phyloP scores from a whole-genome alignment of 2,888 invertebrate genomes.

The Caenorhabditis zanzibari region DNA sequence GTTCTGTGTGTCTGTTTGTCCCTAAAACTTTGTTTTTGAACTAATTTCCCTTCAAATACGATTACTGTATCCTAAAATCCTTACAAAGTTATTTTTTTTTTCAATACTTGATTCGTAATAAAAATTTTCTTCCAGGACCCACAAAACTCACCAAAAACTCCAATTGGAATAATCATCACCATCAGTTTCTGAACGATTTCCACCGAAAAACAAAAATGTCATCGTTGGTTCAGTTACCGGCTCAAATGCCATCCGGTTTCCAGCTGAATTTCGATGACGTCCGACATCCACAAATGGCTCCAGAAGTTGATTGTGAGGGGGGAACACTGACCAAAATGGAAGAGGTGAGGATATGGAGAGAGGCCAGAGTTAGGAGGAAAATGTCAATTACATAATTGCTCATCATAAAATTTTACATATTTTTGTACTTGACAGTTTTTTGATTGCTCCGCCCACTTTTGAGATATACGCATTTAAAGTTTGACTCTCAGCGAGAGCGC shows the following conservation, averaged over 20 bases:
- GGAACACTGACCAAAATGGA: slow-evolving; percentile 55
- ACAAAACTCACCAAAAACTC: neutral
- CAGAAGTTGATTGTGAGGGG: slow-evolving; percentile 77
- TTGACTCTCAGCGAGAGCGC: no score
- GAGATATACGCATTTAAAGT: no score
- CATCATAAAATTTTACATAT: no score
- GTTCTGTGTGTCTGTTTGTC: slow-evolving; percentile 6
- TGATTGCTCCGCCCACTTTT: no score
- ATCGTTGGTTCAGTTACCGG: slow-evolving; percentile 45
- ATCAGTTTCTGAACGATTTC: slow-evolving; percentile 12
- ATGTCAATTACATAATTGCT: no score
- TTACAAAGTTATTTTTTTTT: neutral
- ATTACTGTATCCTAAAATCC: no score
- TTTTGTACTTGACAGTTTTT: no score
- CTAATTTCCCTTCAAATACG: no score
- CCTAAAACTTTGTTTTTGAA: no score
- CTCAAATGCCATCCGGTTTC: slow-evolving; percentile 25
- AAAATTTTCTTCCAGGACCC: neutral
- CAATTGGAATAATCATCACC: neutral
- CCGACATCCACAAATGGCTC: slow-evolving; percentile 22
- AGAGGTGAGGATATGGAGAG: no score
- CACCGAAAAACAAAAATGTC: slow-evolving; percentile 25
- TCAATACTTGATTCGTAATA: neutral
- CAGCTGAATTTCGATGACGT: slow-evolving; percentile 46
- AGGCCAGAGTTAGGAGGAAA: no score